Evolutionary conservation across 2,113 vertebrate species (phyloP), one percentile per base, ranked within the genome.

Genomic region (Microcebus tavaratra): DNA sequence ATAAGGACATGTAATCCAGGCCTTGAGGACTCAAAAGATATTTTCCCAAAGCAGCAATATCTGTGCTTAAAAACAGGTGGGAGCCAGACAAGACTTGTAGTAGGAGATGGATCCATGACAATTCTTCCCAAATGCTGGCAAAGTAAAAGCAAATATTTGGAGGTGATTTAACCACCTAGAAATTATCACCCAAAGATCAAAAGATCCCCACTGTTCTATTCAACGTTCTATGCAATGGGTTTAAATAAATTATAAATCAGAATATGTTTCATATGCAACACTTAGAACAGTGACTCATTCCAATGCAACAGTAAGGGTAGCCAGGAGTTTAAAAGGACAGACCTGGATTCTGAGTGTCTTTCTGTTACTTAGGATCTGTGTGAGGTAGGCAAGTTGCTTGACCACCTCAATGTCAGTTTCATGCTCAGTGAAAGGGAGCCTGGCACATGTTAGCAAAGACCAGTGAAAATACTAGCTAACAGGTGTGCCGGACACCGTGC

Each of bases 221-320:
- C 14, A 48, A 75, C 29, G 65, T 31, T 76, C 29, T 79, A 8
- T 39, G n/a, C 7, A 63, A 29, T 45, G 20, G 12, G 10, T 36
- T 93, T 79, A 50, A 61, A 59, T 36, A 70, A 96, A 95, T 84
- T 31, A 70, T 25, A 95, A 94, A 84, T 27, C 57, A 48, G 31
- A 76, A 63, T 72, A 61, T 83, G 34, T 57, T 63, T 75, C 80
- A 39, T 25, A 94, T 5, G 6, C n/a, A 80, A 42, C 6, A 29
- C 50, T 45, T 5, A 61, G 14, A 78, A 42, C 20, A 15, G 17
- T n/a, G 31, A n/a, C 39, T 88, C 68, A 6, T 4, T 61, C 7
- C 9, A 59, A 34, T 2, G 10, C 34, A 83, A 57, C 20, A 61
- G 34, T 34, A 57, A 81, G 20, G 11, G 29, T 23, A 0, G 2